phyloP scores from a whole-genome alignment of 2,888 invertebrate species.

The Rambutsinella grinnellia region DNA sequence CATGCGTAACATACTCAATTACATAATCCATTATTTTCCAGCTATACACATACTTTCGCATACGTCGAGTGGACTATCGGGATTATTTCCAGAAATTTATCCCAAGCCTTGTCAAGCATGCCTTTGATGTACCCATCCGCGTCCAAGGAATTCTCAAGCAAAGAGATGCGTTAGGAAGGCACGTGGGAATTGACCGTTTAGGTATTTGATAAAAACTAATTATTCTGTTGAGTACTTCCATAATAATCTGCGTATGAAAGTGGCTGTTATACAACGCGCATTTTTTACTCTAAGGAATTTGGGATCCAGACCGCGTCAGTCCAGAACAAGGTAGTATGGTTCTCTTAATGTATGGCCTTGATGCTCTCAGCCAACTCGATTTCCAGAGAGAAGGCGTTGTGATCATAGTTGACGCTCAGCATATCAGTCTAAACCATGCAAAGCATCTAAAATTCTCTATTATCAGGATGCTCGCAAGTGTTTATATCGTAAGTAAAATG shows the following conservation, averaged over 20 bases:
- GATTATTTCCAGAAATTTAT: conserved; percentile 29
- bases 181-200: conserved; percentile 39
- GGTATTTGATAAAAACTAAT: conserved; percentile 13
- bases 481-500: conserved; percentile 19
- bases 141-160: conserved; percentile 41
- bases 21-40: conserved; percentile 1
- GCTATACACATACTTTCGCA: conserved; percentile 22
- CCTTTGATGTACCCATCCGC: conserved; percentile 26
- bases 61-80: conserved; percentile 37
- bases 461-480: conserved; percentile 17
- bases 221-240: background rate
- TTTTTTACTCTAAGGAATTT: conserved; percentile 11
- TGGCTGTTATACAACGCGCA: no score
- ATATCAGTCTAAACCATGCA: conserved; percentile 40
- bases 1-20: no score
- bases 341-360: conserved; percentile 28
- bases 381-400: conserved; percentile 26
- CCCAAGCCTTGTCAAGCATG: conserved; percentile 30
- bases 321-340: conserved; percentile 34
- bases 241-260: background rate
- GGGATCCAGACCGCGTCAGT: conserved; percentile 32
- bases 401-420: conserved; percentile 25
- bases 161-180: conserved; percentile 36
- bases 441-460: conserved; percentile 34
- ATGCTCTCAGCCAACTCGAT: conserved; percentile 11